Evolutionary conservation across 2,113 vertebrate species (phyloP).

Genomic region (Aphyosemion australe): DNA sequence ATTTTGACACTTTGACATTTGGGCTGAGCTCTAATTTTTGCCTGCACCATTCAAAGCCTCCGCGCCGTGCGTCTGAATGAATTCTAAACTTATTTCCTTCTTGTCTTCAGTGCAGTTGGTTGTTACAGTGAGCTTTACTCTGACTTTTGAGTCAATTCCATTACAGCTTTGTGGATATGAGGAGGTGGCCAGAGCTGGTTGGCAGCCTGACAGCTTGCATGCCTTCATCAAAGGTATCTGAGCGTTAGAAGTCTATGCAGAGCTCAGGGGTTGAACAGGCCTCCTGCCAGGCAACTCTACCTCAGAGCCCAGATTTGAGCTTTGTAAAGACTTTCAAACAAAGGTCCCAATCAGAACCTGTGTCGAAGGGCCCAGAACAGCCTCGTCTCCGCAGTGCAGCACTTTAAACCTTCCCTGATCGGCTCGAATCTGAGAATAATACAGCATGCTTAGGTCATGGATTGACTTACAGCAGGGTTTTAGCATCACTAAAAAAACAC

Average conservation of each 20-base stretch:
- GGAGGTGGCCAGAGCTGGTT: conserved; percentile 31
- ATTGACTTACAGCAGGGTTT: neutral
- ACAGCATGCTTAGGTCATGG: conserved; percentile 17
- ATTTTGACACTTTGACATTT: neutral
- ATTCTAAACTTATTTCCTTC: neutral
- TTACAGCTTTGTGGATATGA: conserved; percentile 35
- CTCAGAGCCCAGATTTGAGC: conserved; percentile 41
- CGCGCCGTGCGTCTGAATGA: neutral
- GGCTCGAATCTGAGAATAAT: conserved; percentile 24
- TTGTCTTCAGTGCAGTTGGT: neutral
- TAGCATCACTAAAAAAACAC: conserved; percentile 6
- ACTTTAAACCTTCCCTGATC: conserved; percentile 28
- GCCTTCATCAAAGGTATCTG: conserved; percentile 57
- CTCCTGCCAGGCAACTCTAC: conserved; percentile 54
- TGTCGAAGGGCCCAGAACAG: conserved; percentile 29
- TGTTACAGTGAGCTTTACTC: conserved; percentile 31
- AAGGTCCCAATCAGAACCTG: conserved; percentile 58
- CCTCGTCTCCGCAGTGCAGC: conserved; percentile 28
- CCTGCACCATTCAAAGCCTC: neutral
- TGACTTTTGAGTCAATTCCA: conserved; percentile 34
- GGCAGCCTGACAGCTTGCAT: conserved; percentile 56
- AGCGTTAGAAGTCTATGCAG: conserved; percentile 48
- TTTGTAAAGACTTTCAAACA: conserved; percentile 62
- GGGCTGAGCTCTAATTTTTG: neutral
- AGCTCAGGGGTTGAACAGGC: conserved; percentile 59